Evolutionary conservation across 1,140 invertebrate genomes (phyloP).

Genomic region (Chrysopa pallens): DNA sequence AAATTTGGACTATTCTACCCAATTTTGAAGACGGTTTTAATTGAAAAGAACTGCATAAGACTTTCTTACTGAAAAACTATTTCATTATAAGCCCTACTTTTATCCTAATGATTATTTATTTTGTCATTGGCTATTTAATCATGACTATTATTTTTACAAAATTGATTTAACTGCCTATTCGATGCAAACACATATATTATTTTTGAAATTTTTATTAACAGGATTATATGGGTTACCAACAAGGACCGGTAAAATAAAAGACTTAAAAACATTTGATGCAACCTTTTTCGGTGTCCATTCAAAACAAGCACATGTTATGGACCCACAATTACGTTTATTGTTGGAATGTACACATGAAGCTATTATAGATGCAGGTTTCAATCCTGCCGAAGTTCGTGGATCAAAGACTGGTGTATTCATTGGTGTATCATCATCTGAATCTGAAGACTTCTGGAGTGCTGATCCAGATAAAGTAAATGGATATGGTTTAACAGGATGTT

Average conservation of each 20-base stretch:
- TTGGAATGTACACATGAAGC: conserved; percentile 90
- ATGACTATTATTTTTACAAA: too few species aligned
- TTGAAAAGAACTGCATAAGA: too few species aligned
- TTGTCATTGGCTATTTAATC: too few species aligned
- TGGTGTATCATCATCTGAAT: conserved; percentile 72
- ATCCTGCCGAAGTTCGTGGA: conserved; percentile 61
- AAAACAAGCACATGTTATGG: conserved; percentile 90
- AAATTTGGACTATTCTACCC: too few species aligned
- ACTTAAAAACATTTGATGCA: conserved; percentile 73
- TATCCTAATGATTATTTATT: too few species aligned
- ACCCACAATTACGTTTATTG: conserved; percentile 80
- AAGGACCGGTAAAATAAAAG: conserved; percentile 78
- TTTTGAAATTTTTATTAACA: conserved; percentile 4
- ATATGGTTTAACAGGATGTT: conserved; percentile 84
- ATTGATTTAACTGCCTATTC: too few species aligned
- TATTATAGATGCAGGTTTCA: conserved; percentile 82
- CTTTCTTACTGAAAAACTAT: too few species aligned
- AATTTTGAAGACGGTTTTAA: too few species aligned
- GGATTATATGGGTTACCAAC: conserved; percentile 63
- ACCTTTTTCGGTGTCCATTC: conserved; percentile 87
- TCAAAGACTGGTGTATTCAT: conserved; percentile 81
- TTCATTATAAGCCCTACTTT: too few species aligned
- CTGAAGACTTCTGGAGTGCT: conserved; percentile 60
- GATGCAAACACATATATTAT: too few species aligned
- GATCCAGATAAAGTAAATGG: conserved; percentile 68